Percentiles rank a stretch among this genome's conserved stretches.
Evolutionary conservation across 2,113 vertebrate species (phyloP).

Genomic region (Sorex araneus): DNA sequence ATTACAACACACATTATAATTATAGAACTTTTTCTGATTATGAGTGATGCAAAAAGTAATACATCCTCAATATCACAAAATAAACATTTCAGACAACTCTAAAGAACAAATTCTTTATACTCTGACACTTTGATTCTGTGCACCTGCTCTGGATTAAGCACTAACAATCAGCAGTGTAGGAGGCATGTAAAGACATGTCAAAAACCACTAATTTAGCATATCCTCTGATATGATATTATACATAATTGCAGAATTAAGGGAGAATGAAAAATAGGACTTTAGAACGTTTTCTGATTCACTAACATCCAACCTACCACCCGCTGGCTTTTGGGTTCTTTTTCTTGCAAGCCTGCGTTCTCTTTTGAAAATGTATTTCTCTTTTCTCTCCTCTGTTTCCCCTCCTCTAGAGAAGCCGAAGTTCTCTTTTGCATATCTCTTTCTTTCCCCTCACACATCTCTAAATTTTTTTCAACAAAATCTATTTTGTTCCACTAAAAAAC

Average conservation of each 20-base stretch:
- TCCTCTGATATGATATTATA: not conserved
- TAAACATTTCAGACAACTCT: not conserved
- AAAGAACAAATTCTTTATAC: slow-evolving; percentile 10
- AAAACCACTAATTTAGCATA: not conserved
- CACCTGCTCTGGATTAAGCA: not conserved
- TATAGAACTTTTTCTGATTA: not conserved
- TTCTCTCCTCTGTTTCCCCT: too few relatives aligned
- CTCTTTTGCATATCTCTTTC: too few relatives aligned
- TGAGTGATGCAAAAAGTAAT: not conserved
- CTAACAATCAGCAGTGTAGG: not conserved
- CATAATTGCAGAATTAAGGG: not conserved
- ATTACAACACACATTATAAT: not conserved
- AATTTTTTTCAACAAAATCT: too few relatives aligned
- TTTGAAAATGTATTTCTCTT: too few relatives aligned
- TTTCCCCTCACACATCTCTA: too few relatives aligned
- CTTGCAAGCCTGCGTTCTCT: too few relatives aligned
- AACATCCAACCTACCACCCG: not conserved
- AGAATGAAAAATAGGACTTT: not conserved
- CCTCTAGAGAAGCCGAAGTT: too few relatives aligned
- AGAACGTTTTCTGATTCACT: slow-evolving; percentile 9
- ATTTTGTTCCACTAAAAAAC: too few relatives aligned
- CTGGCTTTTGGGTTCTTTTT: not conserved
- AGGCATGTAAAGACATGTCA: not conserved
- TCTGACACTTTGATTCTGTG: not conserved
- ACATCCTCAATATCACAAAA: not conserved